Base-by-base conservation (phyloP, 1,140 invertebrate species). In the Phthorimaea operculella region DNA sequence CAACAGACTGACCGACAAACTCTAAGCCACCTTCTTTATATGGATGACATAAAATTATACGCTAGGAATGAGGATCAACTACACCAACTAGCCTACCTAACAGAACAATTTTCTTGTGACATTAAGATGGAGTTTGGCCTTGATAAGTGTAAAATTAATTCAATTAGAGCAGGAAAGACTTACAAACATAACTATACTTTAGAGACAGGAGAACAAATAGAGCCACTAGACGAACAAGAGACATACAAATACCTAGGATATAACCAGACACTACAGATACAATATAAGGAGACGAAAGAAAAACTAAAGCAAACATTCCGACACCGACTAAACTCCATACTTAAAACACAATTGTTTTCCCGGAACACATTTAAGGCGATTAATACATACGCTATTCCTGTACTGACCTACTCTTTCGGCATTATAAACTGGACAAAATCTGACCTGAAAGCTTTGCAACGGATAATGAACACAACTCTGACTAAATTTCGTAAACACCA, bases 161-260 rank as follows among this genome's bases (percentile, higher is more conserved):
- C 45, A 14, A 48, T 48, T 53, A 53, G 18, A 44, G 15, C 33
- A 16, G 51, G 51, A 17, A 11, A 53, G 18, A 2, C 34, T 11
- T 44, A 53, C 12, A 17, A 53, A 53, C 51, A 53, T 28, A 39
- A 39, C 12, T 54, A 54, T 14, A 14, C 7, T 15, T 16, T 54
- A 33, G 21, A 33, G 12, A 47, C 42, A 16, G 52, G 52, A 28
- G 12, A 45, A 54, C 14, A 45, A 14, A 54, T 54, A 45, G 52
- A 54, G 28, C 18, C 52, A 47, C 17, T 54, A 12, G 44, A 54
- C 14, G 44, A 28, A 14, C 21, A 33, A 33, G 18, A 47, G n/a
- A 48, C 42, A 47, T 54, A 54, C 21, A 54, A 54, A 54, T 54
- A 54, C 16, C 33, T 54, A 47, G 52, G 44, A 54, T 54, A 54